A percentile compares a stretch with the other conserved stretches of the same genome.
Evolutionary conservation across 2,113 vertebrate species (phyloP).

Genomic region (Ginglymostoma cirratum): DNA sequence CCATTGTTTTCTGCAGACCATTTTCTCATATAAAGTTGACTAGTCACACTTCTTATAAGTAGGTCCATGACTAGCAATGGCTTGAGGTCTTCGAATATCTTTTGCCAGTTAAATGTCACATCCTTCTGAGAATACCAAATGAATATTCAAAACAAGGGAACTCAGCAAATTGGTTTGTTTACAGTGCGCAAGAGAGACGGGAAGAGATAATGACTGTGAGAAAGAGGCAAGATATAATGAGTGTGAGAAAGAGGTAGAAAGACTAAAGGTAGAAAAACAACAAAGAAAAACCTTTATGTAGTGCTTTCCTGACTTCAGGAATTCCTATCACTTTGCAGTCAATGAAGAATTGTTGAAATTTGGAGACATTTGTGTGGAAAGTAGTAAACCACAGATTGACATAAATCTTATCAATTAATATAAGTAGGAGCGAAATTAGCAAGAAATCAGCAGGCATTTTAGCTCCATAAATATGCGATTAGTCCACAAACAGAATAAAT

Average conservation of each 20-base stretch:
- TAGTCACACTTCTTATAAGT: neutral
- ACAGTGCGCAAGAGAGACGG: neutral
- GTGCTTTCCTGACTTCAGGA: neutral
- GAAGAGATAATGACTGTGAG: neutral
- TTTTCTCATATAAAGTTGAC: neutral
- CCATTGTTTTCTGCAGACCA: neutral
- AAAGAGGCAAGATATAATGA: neutral
- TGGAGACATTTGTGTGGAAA: neutral
- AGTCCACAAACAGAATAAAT: constrained; percentile 18
- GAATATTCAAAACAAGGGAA: neutral
- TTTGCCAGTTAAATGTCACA: neutral
- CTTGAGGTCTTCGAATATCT: neutral
- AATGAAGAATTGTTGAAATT: neutral
- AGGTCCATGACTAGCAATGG: neutral
- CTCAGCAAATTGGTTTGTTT: neutral
- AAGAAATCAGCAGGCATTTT: neutral
- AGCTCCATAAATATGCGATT: neutral
- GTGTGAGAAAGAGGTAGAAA: neutral
- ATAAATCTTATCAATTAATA: neutral
- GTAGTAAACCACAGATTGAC: neutral
- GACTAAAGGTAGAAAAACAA: neutral
- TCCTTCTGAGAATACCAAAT: neutral
- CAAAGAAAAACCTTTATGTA: neutral
- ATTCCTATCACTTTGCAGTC: neutral
- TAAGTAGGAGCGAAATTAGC: neutral